Conservation (phyloP, 2,797 vertebrate genomes). For the Darevskia mixta region DNA sequence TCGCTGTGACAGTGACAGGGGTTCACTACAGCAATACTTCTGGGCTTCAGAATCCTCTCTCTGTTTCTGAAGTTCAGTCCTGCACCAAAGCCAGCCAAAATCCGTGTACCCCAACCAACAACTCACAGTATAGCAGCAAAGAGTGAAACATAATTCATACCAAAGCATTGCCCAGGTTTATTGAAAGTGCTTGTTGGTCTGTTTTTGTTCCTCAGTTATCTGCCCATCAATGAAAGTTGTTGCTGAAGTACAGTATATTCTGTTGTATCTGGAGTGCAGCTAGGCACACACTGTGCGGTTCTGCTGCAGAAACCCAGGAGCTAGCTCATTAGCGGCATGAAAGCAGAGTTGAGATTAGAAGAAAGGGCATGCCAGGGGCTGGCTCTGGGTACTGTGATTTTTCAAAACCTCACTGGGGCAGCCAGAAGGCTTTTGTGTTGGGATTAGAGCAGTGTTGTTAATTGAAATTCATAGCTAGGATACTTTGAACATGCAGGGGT, state of each 20-base stretch:
- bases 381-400: background rate
- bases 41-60: background rate
- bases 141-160: background rate
- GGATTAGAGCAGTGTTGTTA: background rate
- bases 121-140: background rate
- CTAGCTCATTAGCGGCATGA: conserved; percentile 3
- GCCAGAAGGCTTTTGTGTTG: conserved; percentile 14
- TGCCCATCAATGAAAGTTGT: background rate
- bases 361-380: background rate
- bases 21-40: background rate
- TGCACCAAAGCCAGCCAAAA: too few species aligned
- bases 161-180: background rate
- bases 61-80: background rate
- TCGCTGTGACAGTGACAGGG: background rate
- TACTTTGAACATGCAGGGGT: background rate
- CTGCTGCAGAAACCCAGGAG: background rate
- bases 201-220: background rate
- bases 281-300: background rate
- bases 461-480: background rate
- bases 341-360: conserved; percentile 14
- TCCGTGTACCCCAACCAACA: too few species aligned
- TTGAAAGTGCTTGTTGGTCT: background rate
- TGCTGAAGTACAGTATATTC: background rate
- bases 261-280: background rate
- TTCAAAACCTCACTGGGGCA: background rate